Evolutionary conservation across 2,113 vertebrate genomes (phyloP).

Genomic region (Indri indri): DNA sequence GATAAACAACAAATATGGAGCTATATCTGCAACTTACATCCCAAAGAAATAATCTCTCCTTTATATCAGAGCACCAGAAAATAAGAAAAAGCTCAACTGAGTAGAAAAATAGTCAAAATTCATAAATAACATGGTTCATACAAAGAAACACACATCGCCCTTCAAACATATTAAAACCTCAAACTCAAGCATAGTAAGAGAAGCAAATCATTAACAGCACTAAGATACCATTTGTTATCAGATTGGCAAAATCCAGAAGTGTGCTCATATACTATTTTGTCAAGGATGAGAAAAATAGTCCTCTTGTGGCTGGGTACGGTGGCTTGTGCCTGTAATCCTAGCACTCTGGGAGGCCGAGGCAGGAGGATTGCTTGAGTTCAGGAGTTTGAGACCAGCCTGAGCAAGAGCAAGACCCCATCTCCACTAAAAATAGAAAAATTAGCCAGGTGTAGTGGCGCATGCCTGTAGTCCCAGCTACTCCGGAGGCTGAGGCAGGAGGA

Average conservation of each 20-base stretch:
- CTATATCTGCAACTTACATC: background rate
- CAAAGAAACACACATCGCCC: background rate
- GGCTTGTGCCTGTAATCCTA: no score
- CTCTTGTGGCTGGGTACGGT: background rate
- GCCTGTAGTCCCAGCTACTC: no score
- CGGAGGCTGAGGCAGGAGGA: no score
- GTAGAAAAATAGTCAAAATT: background rate
- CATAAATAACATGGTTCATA: slow-evolving; percentile 21
- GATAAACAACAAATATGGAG: background rate
- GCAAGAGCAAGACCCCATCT: no score
- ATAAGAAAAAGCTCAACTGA: slow-evolving; percentile 18
- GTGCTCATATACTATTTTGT: background rate
- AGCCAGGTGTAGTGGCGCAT: no score
- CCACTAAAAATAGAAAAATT: no score
- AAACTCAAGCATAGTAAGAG: background rate
- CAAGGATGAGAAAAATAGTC: background rate
- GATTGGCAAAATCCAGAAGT: slow-evolving; percentile 17
- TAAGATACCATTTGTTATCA: background rate
- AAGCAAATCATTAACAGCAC: background rate
- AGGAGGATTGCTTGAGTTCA: no score
- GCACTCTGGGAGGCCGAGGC: no score
- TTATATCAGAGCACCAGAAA: slow-evolving; percentile 23
- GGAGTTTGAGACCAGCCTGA: no score
- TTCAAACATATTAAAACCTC: background rate
- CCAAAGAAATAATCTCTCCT: background rate